Evolutionary conservation across 1,140 invertebrate species (phyloP).

Genomic region (Proales similis): DNA sequence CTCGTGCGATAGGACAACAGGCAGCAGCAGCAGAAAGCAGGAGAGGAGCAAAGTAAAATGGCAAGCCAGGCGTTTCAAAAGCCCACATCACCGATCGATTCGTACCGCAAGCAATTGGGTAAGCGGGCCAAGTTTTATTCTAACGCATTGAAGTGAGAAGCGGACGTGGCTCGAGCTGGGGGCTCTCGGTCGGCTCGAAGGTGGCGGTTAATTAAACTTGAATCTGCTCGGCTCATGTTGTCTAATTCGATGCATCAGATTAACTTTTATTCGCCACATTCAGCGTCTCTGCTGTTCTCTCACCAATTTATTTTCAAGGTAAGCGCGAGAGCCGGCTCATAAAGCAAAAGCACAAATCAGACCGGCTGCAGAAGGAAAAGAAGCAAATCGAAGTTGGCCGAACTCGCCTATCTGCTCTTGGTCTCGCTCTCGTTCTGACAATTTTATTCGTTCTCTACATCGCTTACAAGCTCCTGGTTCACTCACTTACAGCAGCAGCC

Average conservation of each 20-base stretch:
- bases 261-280: background rate
- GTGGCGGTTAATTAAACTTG: background rate
- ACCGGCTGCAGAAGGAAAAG: background rate
- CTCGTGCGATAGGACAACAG: no score
- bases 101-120: conserved; percentile 26
- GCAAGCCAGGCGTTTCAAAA: conserved; percentile 2
- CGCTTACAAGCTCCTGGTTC: background rate
- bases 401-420: background rate
- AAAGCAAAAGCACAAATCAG: background rate
- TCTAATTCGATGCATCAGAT: background rate
- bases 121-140: background rate
- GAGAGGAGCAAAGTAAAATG: conserved; percentile 22
- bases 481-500: no score
- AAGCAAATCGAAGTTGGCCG: background rate
- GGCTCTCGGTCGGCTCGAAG: background rate
- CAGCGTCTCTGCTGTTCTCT: background rate
- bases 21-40: no score
- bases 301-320: no score
- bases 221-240: background rate
- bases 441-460: background rate
- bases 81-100: conserved; percentile 8
- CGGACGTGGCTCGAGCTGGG: background rate
- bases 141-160: background rate
- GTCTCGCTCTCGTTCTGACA: background rate
- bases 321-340: background rate